phyloP scores from a whole-genome alignment of 2,113 vertebrate species.

The Glaucomys volans region DNA sequence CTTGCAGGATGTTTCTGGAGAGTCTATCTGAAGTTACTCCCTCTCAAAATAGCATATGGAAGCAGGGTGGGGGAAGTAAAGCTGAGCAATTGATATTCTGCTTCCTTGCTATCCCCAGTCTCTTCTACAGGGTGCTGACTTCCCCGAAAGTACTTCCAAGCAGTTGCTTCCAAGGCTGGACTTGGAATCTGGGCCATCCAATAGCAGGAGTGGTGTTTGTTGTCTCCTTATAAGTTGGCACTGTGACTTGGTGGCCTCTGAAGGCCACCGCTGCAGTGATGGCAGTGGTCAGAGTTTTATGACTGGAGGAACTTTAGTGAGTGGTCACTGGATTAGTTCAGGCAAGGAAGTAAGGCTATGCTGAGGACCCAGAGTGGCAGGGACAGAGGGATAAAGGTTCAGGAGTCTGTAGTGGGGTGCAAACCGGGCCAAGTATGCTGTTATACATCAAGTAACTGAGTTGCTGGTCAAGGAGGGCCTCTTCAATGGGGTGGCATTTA shows the following conservation, averaged over 20 bases:
- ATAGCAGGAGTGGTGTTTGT: background rate
- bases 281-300: background rate
- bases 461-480: background rate
- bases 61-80: background rate
- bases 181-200: background rate
- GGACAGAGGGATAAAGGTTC: background rate
- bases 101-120: background rate
- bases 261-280: background rate
- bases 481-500: background rate
- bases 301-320: background rate
- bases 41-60: background rate
- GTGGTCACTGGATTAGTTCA: too few relatives aligned
- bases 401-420: background rate
- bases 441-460: background rate
- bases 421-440: background rate
- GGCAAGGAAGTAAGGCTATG: background rate
- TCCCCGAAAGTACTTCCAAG: background rate
- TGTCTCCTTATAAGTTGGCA: background rate
- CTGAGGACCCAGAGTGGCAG: background rate
- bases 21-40: background rate
- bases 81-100: background rate
- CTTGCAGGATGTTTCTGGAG: background rate
- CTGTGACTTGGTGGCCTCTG: background rate
- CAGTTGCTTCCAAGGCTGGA: background rate
- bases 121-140: background rate